These are phyloP conservation scores for Ameiurus melas DNA, from an alignment of 2,113 vertebrate genomes.

Conservation along the genomic window DNA sequence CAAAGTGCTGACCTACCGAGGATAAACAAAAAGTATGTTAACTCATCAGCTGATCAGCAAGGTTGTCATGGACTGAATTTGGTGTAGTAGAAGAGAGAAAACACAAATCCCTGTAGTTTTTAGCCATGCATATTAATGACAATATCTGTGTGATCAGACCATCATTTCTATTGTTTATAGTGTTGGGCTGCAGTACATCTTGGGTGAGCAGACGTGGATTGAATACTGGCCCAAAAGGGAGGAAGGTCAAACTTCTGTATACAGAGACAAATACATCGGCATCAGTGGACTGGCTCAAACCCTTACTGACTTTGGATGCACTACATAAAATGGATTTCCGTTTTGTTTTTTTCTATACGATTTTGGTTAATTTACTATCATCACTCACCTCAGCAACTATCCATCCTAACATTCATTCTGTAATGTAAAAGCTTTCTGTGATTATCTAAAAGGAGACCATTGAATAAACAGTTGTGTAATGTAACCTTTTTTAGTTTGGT, in stretches of 20 bases:
- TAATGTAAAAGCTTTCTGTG: no score
- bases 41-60: neutral
- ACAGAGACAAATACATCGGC: no score
- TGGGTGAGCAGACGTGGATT: slow-evolving; percentile 69
- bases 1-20: slow-evolving; percentile 30
- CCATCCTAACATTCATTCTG: no score
- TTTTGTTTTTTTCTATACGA: no score
- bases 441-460: no score
- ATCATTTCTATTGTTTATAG: neutral
- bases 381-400: no score
- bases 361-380: no score
- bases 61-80: neutral
- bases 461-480: neutral
- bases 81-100: neutral
- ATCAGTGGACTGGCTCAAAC: no score
- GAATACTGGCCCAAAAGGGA: slow-evolving; percentile 70
- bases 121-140: neutral
- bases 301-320: no score
- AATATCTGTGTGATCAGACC: neutral
- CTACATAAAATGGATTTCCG: no score
- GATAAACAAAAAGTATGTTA: slow-evolving; percentile 12
- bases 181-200: slow-evolving; percentile 63
- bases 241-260: no score
- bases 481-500: no score
- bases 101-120: neutral